phyloP scores from a whole-genome alignment of 2,797 vertebrate genomes.

The Pyrrhura leucotis region DNA sequence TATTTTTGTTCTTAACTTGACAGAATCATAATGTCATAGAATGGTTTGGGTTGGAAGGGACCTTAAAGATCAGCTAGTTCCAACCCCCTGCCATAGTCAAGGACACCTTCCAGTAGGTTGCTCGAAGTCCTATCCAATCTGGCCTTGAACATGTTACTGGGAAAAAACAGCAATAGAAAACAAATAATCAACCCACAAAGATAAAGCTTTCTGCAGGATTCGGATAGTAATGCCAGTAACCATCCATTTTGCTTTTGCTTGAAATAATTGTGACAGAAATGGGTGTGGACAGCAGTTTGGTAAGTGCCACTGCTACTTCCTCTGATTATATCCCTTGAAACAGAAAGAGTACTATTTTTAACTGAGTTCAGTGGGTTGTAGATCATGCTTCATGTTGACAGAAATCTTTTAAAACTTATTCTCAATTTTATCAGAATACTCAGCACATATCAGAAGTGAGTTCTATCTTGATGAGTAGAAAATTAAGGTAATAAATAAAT shows the following conservation, averaged over 20 bases:
- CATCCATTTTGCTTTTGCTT: neutral
- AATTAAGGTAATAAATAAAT: neutral
- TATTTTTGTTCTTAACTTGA: neutral
- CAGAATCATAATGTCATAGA: neutral
- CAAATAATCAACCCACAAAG: neutral
- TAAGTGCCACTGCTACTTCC: neutral
- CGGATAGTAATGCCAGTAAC: neutral
- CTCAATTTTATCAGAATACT: neutral
- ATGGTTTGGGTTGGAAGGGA: neutral
- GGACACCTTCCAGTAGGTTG: neutral
- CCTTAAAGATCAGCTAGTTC: neutral
- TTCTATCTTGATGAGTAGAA: neutral
- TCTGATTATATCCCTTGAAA: neutral
- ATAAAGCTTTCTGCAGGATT: neutral
- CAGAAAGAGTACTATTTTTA: neutral
- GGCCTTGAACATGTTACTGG: neutral
- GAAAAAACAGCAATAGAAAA: neutral
- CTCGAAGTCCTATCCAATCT: neutral
- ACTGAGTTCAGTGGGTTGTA: neutral
- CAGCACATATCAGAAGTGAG: neutral
- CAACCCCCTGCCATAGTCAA: neutral
- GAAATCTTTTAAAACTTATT: neutral
- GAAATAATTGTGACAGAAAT: neutral
- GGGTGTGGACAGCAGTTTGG: neutral
- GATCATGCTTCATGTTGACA: neutral